Base-by-base conservation (phyloP, 2,797 vertebrate species). In the Gambusia yucatana region DNA sequence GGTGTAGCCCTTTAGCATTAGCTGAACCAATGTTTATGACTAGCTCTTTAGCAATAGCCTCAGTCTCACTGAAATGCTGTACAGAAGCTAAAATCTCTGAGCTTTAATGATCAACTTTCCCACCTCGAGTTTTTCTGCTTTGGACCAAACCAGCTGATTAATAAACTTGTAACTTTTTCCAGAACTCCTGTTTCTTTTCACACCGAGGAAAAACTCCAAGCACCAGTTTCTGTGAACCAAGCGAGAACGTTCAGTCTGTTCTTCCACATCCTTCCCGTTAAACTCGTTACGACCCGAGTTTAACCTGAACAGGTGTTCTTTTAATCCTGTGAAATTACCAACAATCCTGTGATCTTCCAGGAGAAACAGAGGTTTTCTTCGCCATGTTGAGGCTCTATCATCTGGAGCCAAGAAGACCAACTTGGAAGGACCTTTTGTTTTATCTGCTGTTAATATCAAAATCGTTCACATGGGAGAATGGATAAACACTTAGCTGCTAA, bases 341-440 rank as follows among this genome's bases (percentile, higher is more conserved):
- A 20, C 17, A 9, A 47, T 84, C 80, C 77, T 41, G 73, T 47
- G 28, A 77, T 84, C 72, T 75, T 72, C 87, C 65, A 63, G 43
- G 83, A 85, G 79, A 86, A 88, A 83, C 79, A 82, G 84, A 87
- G 3, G 46, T 46, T 65, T 43, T 70, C 77, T 76, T 33, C 63
- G 67, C 81, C 41, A 79, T 46, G 76, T 72, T 50, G 47, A 81
- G 46, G 52, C 48, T 74, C 74, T 65, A 75, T 73, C 30, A 79
- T 74, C 77, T 81, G 57, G 75, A 77, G 63, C 63, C 46, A 14
- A 59, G 73, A 50, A 75, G 57, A 75, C 74, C 0, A 11, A 71
- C 43, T 77, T 47, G 5, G 55, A 84, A 71, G 25, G 72, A 39
- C 55, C 57, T 65, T 65, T 25, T n/a, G n/a, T 67, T 65, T 65